Evolutionary conservation across 2,888 invertebrate species (phyloP).

Genomic region (Crocallis elinguaria): DNA sequence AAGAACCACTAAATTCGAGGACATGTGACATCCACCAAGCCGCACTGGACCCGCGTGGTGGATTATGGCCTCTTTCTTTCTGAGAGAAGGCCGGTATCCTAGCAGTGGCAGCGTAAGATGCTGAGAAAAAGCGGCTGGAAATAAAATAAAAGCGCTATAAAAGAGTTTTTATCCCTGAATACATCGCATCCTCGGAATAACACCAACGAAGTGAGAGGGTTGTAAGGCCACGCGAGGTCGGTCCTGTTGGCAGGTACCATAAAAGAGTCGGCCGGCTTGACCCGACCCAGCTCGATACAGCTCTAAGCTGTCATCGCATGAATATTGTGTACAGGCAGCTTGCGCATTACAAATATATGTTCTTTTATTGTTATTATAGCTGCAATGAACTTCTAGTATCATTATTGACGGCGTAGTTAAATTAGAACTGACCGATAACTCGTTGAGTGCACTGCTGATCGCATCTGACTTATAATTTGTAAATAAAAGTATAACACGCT

Average conservation of each 20-base stretch:
- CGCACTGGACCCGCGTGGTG: no score
- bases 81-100: no score
- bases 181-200: no score
- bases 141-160: no score
- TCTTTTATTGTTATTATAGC: background rate
- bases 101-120: no score
- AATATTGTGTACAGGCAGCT: background rate
- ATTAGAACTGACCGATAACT: slow-evolving; percentile 3
- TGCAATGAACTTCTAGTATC: no score
- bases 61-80: no score
- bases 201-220: background rate
- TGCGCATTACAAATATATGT: background rate
- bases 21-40: no score
- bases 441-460: slow-evolving; percentile 37
- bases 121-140: background rate
- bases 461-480: slow-evolving; percentile 55
- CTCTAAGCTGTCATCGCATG: background rate
- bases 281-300: no score
- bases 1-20: no score
- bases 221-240: background rate
- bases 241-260: background rate
- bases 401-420: slow-evolving; percentile 2
- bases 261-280: no score
- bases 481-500: slow-evolving; percentile 76
- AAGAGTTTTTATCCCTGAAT: no score